Conservation (phyloP, 2,888 invertebrate species). For the Teleogryllus oceanicus region DNA sequence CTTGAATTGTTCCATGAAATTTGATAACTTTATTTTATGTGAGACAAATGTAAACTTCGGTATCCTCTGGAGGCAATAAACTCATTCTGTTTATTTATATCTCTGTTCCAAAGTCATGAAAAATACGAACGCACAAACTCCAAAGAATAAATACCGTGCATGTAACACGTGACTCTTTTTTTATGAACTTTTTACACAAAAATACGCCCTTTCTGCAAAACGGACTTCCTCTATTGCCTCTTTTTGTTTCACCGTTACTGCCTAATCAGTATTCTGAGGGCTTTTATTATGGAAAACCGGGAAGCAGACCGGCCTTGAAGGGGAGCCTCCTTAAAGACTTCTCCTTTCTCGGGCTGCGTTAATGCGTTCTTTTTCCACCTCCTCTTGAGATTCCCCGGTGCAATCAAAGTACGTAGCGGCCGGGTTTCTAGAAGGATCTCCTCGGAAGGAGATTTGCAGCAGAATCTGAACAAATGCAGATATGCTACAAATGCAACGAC, state of each 20-base stretch:
- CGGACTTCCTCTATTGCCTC: slow-evolving; percentile 18
- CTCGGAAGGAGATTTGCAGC: background rate
- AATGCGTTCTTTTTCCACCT: background rate
- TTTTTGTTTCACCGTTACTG: background rate
- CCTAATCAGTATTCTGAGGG: slow-evolving; percentile 4
- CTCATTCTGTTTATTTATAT: too few species aligned
- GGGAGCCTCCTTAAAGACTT: background rate
- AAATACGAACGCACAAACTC: too few species aligned
- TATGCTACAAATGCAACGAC: too few species aligned
- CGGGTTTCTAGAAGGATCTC: background rate
- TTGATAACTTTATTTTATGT: too few species aligned
- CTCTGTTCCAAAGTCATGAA: too few species aligned
- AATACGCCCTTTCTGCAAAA: background rate
- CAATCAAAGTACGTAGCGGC: background rate
- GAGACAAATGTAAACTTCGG: too few species aligned
- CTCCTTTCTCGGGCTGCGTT: background rate
- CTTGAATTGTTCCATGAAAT: too few species aligned
- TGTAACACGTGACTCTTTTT: background rate
- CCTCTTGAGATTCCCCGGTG: background rate
- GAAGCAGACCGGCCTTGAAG: background rate
- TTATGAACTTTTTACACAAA: background rate
- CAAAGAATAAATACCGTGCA: too few species aligned
- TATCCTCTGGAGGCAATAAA: too few species aligned
- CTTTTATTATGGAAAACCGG: background rate
- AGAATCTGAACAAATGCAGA: too few species aligned